Evolutionary conservation across 2,888 invertebrate genomes (phyloP).

Genomic region (Craniophora ligustri): DNA sequence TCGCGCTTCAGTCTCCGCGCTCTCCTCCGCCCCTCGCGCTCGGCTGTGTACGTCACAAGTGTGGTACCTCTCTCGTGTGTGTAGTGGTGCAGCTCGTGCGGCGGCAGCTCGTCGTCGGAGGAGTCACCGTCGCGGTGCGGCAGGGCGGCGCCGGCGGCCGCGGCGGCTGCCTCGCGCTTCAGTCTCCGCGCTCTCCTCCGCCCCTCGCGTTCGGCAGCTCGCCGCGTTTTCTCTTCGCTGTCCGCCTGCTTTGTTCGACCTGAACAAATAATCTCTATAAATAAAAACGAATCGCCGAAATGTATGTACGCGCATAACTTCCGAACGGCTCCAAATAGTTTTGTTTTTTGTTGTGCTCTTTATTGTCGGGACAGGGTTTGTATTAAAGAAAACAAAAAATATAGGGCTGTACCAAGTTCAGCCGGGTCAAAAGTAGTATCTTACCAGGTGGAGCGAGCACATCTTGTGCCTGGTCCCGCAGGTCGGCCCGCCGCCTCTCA

Average conservation of each 20-base stretch:
- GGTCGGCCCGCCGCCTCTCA: constrained; percentile 96
- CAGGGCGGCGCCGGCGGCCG: constrained; percentile 61
- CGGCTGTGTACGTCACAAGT: constrained; percentile 88
- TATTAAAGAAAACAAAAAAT: no score
- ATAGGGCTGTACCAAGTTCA: no score
- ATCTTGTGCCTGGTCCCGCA: constrained; percentile 98
- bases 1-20: constrained; percentile 94
- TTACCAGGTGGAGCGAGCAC: constrained; percentile 88
- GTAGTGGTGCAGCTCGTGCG: constrained; percentile 91
- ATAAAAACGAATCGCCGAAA: no score
- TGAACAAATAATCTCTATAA: constrained; percentile 20
- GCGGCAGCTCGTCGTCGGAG: constrained; percentile 98
- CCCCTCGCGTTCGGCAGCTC: constrained; percentile 97
- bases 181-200: constrained; percentile 95
- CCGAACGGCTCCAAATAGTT: no score
- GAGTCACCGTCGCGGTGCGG: constrained; percentile 97
- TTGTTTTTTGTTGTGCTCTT: no score
- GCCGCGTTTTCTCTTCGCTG: constrained; percentile 91
- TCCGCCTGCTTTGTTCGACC: constrained; percentile 71
- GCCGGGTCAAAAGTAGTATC: no score
- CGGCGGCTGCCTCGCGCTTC: constrained; percentile 90
- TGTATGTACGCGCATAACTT: no score
- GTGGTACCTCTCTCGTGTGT: constrained; percentile 69
- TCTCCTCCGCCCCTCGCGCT: constrained; percentile 97
- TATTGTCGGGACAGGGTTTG: no score